Base-by-base conservation (phyloP, 2,888 invertebrate species). In the Scaptomyza caliginosa region DNA sequence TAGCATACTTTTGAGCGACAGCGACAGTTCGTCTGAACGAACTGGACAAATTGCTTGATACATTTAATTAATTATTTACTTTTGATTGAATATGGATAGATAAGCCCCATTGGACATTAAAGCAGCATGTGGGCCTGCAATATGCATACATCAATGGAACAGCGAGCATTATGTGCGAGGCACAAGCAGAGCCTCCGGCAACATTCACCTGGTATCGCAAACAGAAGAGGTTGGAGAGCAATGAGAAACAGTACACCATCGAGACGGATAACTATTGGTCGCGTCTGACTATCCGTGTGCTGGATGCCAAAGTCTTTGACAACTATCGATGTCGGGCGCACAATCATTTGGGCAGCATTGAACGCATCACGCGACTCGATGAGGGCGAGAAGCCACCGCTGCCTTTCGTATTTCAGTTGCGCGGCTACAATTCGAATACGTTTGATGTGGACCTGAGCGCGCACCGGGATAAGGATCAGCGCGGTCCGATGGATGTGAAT, bases 151-250 rank as follows among this genome's bases (percentile, higher is more conserved):
- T 93, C 45, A 92, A 92, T 36, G 94, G 94, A 16, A 90, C 89
- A 26, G 93, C 92, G 2, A 93, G 93, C 86, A 91, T 94, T 60
- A 93, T 93, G 11, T 94, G 94, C 89, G 91, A 92, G 79, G 93
- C 92, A 51, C 91, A 92, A 65, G 93, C 93, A 4, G 93, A 93
- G 80, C 93, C 93, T 0, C 90, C 92, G 13, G 92, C 93, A n/a
- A 92, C 90, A 46, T 93, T 93, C 73, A 91, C 91, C 46, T 93
- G 93, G 93, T 88, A 83, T 52, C 90, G 89, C 54, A 85, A 88
- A 60, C 85, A 90, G 76, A 89, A 91, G 74, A 78, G 88, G 39
- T 56, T 90, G 62, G 85, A 88, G 59, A 82, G 79, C 80, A 88
- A 89, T 66, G 86, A 89, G 56, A 68, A 88, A 72, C 65, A 76